These are phyloP conservation scores for Marcusenius ussheri DNA, from an alignment of 2,113 vertebrate species.

Conservation along the genomic window DNA sequence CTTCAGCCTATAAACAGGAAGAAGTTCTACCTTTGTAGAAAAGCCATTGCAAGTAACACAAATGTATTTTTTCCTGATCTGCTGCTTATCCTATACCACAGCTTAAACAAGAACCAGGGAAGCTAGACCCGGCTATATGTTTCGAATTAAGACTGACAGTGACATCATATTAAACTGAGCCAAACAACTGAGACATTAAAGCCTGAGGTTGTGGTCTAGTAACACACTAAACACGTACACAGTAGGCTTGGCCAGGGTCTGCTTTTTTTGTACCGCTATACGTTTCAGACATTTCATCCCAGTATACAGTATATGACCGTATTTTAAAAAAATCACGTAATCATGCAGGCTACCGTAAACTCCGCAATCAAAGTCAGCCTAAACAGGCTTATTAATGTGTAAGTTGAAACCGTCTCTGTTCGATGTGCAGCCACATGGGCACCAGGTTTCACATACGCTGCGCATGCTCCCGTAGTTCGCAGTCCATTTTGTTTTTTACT, in stretches of 20 bases:
- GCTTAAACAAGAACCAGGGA: background rate
- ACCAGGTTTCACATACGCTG: background rate
- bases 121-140: background rate
- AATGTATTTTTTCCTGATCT: background rate
- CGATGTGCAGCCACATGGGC: background rate
- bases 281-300: background rate
- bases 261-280: background rate
- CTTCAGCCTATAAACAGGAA: background rate
- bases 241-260: background rate
- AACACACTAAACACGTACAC: background rate
- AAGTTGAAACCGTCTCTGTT: background rate
- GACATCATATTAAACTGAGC: slow-evolving; percentile 11
- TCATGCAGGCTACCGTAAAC: background rate
- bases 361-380: background rate
- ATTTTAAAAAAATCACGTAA: background rate
- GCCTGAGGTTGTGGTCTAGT: background rate
- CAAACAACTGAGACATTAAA: slow-evolving; percentile 21
- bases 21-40: background rate
- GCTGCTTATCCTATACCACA: background rate
- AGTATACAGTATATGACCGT: background rate
- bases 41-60: background rate
- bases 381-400: background rate
- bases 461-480: background rate
- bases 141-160: background rate
- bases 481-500: background rate